Evolutionary conservation across 2,888 invertebrate genomes (phyloP).

Genomic region (Octodonta nipae): DNA sequence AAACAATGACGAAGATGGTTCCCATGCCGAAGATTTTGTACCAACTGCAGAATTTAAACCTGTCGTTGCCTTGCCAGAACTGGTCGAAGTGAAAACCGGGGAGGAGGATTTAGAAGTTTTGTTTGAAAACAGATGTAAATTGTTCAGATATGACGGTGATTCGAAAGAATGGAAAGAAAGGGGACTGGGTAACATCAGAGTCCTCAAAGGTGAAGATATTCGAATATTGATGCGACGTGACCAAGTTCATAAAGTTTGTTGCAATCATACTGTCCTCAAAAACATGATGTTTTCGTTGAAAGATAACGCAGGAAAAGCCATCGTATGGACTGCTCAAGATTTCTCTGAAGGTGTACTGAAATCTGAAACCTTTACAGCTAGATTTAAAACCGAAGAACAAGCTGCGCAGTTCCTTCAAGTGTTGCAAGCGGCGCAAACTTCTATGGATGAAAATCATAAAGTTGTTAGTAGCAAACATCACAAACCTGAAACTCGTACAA

Average conservation of each 20-base stretch:
- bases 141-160: constrained; percentile 59
- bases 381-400: constrained; percentile 58
- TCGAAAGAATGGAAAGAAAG: constrained; percentile 86
- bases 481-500: constrained; percentile 22
- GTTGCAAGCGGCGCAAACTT: constrained; percentile 41
- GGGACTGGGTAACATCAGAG: constrained; percentile 73
- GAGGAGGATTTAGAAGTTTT: constrained; percentile 64
- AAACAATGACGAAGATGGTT: constrained; percentile 24
- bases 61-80: constrained; percentile 70
- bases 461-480: constrained; percentile 22
- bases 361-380: constrained; percentile 60
- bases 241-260: constrained; percentile 79
- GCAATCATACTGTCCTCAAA: constrained; percentile 69
- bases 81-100: constrained; percentile 72
- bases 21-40: constrained; percentile 57
- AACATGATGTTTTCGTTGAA: constrained; percentile 61
- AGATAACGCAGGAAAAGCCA: constrained; percentile 53
- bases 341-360: constrained; percentile 59
- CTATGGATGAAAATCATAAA: constrained; percentile 34
- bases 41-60: constrained; percentile 76
- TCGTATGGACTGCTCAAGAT: constrained; percentile 72
- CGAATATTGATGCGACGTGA: constrained; percentile 82
- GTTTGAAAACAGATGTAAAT: constrained; percentile 66
- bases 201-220: constrained; percentile 54
- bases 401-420: constrained; percentile 46